Evolutionary conservation across 2,797 vertebrate genomes (phyloP), one percentile per base, ranked within the genome.

Genomic region (Clarias laeviceps): DNA sequence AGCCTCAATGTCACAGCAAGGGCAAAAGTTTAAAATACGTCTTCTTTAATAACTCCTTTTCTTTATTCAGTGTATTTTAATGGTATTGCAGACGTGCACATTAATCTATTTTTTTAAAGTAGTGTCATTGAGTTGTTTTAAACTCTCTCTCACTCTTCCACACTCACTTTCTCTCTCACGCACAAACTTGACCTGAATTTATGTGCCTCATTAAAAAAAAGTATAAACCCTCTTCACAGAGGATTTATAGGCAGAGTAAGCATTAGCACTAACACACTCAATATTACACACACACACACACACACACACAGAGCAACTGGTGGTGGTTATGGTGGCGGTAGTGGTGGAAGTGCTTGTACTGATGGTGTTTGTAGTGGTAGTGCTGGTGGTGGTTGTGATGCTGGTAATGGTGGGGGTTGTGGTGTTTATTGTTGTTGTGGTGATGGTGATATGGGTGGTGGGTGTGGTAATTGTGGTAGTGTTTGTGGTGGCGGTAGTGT

Each of bases 171-270:
- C 20, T 37, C 34, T 24, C 34, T 40, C 87, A 88, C 89, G 80
- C 83, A 87, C 82, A 87, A 81, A 88, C 11, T 78, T 90, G 93
- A 93, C 22, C 20, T 45, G 37, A 70, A 95, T 95, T 94, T 95
- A 94, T 90, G 89, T 88, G 90, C 72, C 83, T 93, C 92, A 94
- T 95, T 95, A 94, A 95, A 95, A 94, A 92, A 91, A 93, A 94
- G 93, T 93, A 92, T 93, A 93, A 95, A 94, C 92, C 93, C 93
- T 92, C 93, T 94, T 95, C 93, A 93, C 90, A 91, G 91, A 92
- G 90, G 90, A 95, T 95, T 95, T 94, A 95, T 93, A 90, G 91
- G 68, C 11, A 29, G 85, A 90, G 91, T 27, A 84, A 91, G 91
- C 91, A 92, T 93, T 90, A 89, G 84, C 91, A 20, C 91, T 70